These are phyloP conservation scores for Geotrypetes seraphini DNA, from an alignment of 2,797 vertebrate genomes.

Conservation along the genomic window DNA sequence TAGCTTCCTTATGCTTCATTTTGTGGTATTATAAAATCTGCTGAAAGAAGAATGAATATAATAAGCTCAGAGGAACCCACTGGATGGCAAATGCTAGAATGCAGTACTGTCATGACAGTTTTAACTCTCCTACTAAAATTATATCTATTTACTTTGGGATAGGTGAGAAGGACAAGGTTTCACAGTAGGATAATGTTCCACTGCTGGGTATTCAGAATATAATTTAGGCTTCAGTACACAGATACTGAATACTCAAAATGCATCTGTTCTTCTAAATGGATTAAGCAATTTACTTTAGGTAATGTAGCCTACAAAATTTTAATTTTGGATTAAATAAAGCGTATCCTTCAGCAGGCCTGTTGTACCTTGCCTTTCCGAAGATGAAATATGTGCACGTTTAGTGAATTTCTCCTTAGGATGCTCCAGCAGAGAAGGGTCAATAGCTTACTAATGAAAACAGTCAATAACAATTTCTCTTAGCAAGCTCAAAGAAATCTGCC, in stretches of 20 bases:
- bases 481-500: conserved; percentile 56
- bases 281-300: conserved; percentile 64
- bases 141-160: too few relatives aligned
- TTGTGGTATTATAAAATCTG: too few relatives aligned
- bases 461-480: conserved; percentile 74
- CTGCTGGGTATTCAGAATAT: too few relatives aligned
- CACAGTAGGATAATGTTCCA: too few relatives aligned
- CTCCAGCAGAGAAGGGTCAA: conserved; percentile 61
- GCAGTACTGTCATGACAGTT: too few relatives aligned
- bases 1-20: too few relatives aligned
- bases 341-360: conserved; percentile 43
- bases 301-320: conserved; percentile 66
- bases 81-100: too few relatives aligned
- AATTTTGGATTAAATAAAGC: conserved; percentile 67
- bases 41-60: too few relatives aligned
- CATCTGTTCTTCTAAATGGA: conserved; percentile 56
- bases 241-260: conserved; percentile 29
- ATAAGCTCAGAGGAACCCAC: too few relatives aligned
- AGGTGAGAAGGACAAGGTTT: too few relatives aligned
- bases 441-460: conserved; percentile 63
- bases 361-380: conserved; percentile 58
- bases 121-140: too few relatives aligned
- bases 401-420: conserved; percentile 54
- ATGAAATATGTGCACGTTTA: conserved; percentile 70
- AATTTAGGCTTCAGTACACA: conserved; percentile 27